Evolutionary conservation across 2,797 vertebrate genomes (phyloP).

Genomic region (Phalanger gymnotis): DNA sequence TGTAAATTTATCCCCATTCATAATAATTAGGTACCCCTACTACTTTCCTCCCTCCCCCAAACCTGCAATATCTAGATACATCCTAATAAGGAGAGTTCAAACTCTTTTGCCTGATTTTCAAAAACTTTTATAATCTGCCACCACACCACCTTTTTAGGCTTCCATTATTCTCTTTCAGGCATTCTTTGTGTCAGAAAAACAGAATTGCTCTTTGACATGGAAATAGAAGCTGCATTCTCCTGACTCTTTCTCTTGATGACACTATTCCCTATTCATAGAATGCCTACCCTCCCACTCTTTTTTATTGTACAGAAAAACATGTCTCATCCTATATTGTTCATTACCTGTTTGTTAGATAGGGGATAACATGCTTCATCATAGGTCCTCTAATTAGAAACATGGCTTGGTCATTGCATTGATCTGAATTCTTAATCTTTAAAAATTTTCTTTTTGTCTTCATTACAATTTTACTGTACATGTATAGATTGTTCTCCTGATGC

Average conservation of each 20-base stretch:
- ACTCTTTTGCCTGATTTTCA: neutral
- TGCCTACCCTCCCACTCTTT: neutral
- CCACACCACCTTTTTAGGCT: neutral
- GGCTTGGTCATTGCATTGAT: neutral
- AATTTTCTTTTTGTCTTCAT: neutral
- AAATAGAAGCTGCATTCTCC: neutral
- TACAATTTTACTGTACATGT: neutral
- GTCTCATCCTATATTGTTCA: neutral
- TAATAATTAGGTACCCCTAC: slow-evolving; percentile 32
- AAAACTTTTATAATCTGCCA: neutral
- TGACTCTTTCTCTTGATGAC: neutral
- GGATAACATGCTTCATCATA: neutral
- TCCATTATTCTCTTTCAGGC: neutral
- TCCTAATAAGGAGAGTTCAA: neutral
- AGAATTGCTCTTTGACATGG: neutral
- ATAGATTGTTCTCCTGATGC: neutral
- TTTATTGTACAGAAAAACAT: neutral
- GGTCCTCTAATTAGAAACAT: neutral
- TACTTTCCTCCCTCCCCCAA: neutral
- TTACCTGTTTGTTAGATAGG: neutral
- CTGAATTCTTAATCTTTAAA: neutral
- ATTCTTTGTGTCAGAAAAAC: neutral
- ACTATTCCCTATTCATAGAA: neutral
- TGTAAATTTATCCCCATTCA: slow-evolving; percentile 46
- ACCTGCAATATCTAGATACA: neutral